A percentile compares a stretch with the other conserved stretches of the same genome.
Evolutionary conservation across 2,797 vertebrate genomes (phyloP).

Genomic region (Paratrypauchen microcephalus): DNA sequence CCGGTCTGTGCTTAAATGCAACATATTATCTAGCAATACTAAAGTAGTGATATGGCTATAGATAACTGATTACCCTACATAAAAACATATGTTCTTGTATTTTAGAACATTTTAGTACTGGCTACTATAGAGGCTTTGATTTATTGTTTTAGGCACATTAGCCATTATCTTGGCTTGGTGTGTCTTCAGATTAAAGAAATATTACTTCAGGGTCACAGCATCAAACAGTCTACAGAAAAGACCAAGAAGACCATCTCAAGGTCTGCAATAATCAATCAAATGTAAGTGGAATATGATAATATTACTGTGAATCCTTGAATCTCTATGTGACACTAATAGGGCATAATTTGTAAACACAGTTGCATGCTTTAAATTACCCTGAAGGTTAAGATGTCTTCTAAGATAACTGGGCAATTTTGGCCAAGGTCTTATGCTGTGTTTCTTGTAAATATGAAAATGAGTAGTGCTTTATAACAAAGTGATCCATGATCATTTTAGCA

Average conservation of each 20-base stretch:
- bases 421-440: too few relatives aligned
- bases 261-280: conserved; percentile 2
- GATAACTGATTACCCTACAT: not conserved
- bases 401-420: not conserved
- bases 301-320: conserved; percentile 5
- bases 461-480: not conserved
- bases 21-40: too few relatives aligned
- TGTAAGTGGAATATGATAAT: not conserved
- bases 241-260: not conserved
- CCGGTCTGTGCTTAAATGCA: too few relatives aligned
- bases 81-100: not conserved
- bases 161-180: not conserved
- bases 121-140: not conserved
- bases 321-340: not conserved
- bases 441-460: too few relatives aligned
- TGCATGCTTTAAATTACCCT: not conserved
- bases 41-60: too few relatives aligned
- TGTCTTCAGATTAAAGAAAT: not conserved
- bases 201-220: conserved; percentile 7
- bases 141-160: not conserved
- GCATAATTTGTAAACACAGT: not conserved
- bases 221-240: not conserved
- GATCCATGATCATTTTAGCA: not conserved
- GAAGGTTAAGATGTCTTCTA: not conserved
- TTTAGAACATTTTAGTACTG: not conserved